Base-by-base conservation (phyloP, 2,888 invertebrate species). In the Agrochola litura region DNA sequence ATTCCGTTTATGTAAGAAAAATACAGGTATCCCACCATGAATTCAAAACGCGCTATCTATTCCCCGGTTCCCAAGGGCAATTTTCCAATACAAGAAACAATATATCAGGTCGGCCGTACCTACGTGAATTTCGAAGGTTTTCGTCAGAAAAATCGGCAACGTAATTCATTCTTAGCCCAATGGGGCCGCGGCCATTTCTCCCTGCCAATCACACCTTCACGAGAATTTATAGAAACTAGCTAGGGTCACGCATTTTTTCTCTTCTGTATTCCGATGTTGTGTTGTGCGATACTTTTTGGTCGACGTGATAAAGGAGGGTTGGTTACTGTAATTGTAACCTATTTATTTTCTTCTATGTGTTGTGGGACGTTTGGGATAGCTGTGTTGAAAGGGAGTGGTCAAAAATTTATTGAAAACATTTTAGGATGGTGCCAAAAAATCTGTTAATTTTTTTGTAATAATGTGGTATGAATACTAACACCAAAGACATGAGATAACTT, bases 161-260 rank as follows among this genome's bases (percentile, higher is more conserved):
- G 87, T 88, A 86, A 88, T 90, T 86, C 85, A 85, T 86, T 84
- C 79, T 75, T 37, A 60, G 82, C 79, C 86, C 86, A 77, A 79
- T 76, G 82, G 86, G 85, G 70, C 79, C 65, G 54, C 63, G 82
- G 86, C 88, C 88, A 87, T 90, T 90, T 88, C 82, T 89, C 91
- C 84, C 85, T 90, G 90, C 85, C 90, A 90, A 89, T 90, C 89
- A 88, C 87, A 88, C 83, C 84, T 83, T 76, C 77, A 69, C 70
- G 67, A 75, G 76, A 82, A 82, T 85, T 84, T 89, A 86, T 84
- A 87, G 87, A 84, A 86, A 87, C 80, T 79, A 72, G 83, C 87
- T 77, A 46, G 64, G 79, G 67, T 74, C 85, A 77, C 68, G 54
- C 65, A 81, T 84, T 85, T 81, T 82, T 85, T 86, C 82, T 84